Conservation (phyloP, 2,888 invertebrate genomes). For the Sminthurinus aureus region DNA sequence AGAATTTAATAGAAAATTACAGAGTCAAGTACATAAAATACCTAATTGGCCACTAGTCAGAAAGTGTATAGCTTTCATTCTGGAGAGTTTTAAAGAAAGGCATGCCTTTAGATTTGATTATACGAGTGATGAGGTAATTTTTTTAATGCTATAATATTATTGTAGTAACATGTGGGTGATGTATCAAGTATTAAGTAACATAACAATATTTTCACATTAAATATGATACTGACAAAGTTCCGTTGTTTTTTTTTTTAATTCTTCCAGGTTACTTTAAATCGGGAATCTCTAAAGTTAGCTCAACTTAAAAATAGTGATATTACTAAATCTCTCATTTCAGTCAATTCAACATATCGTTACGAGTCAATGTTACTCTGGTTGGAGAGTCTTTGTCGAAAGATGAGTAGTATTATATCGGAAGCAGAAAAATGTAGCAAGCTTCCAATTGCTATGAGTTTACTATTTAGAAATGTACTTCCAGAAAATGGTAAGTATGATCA, state of each 20-base stretch:
- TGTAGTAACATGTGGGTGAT: background rate
- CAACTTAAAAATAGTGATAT: slow-evolving; percentile 23
- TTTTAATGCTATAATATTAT: background rate
- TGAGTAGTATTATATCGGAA: slow-evolving; percentile 21
- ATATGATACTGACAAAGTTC: background rate
- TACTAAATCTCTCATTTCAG: slow-evolving; percentile 3
- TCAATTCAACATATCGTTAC: slow-evolving; percentile 9
- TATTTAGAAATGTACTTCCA: slow-evolving; percentile 18
- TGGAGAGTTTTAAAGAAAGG: slow-evolving; percentile 18
- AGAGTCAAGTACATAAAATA: slow-evolving; percentile 2
- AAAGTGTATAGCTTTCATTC: slow-evolving; percentile 20
- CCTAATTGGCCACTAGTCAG: background rate
- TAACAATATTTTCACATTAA: background rate
- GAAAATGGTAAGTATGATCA: slow-evolving; percentile 6
- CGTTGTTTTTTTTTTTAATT: background rate
- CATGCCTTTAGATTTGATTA: slow-evolving; percentile 25
- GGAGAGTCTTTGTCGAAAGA: background rate
- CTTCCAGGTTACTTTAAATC: slow-evolving; percentile 25
- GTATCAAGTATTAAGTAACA: background rate
- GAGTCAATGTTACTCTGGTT: background rate
- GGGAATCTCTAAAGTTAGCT: background rate
- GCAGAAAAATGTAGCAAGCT: background rate
- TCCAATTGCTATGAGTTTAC: background rate
- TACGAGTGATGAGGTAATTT: slow-evolving; percentile 36
- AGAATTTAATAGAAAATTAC: slow-evolving; percentile 16